Conservation (phyloP, 1,140 invertebrate species). For the Drosophila varians region DNA sequence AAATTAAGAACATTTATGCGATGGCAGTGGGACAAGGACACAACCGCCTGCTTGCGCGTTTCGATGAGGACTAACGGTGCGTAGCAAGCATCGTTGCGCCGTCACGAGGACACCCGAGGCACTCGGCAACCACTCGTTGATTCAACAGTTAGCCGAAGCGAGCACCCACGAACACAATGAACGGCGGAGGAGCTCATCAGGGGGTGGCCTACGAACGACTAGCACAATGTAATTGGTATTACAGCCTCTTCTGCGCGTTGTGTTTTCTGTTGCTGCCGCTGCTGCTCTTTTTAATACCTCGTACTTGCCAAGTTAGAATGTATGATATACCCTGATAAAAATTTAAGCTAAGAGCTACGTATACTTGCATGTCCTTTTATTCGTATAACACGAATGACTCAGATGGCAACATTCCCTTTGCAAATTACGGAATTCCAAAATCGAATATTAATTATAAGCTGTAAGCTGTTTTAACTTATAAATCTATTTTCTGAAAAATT, state of each 20-base stretch:
- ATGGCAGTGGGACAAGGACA: slow-evolving; percentile 36
- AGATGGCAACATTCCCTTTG: too few relatives aligned
- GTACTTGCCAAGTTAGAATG: not conserved
- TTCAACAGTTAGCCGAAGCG: slow-evolving; percentile 72
- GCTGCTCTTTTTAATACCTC: slow-evolving; percentile 60
- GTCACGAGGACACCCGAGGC: slow-evolving; percentile 13
- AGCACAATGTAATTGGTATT: slow-evolving; percentile 76
- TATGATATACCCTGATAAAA: not conserved
- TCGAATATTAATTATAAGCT: too few relatives aligned
- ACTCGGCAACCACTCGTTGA: slow-evolving; percentile 82
- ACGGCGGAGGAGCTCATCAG: not conserved
- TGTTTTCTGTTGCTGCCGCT: slow-evolving; percentile 26
- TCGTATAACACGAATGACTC: too few relatives aligned
- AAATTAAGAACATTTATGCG: slow-evolving; percentile 7
- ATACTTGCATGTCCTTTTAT: too few relatives aligned
- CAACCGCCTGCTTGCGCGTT: slow-evolving; percentile 69
- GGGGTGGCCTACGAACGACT: slow-evolving; percentile 46
- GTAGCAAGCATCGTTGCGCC: not conserved
- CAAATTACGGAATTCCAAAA: too few relatives aligned
- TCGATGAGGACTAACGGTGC: slow-evolving; percentile 50
- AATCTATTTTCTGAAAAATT: too few relatives aligned
- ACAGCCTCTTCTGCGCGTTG: slow-evolving; percentile 48
- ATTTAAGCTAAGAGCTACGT: too few relatives aligned
- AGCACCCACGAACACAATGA: slow-evolving; percentile 34
- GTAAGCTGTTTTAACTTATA: too few relatives aligned